Percentiles rank a stretch among this genome's conserved stretches.
phyloP scores from a whole-genome alignment of 2,113 vertebrate species.

The Emydura subglobosa region DNA sequence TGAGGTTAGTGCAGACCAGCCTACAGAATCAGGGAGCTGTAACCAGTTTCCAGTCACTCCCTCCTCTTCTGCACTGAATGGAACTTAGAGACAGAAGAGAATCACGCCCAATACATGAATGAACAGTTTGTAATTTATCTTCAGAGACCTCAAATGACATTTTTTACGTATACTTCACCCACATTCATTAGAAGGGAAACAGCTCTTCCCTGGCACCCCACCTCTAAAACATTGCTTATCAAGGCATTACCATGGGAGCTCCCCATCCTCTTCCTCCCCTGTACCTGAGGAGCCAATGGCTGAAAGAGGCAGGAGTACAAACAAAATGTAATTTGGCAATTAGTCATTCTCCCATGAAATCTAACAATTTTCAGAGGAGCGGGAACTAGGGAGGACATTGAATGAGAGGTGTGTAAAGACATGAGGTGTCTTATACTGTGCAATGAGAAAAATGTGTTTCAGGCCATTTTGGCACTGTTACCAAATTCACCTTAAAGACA shows the following conservation, averaged over 20 bases:
- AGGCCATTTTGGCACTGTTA: background rate
- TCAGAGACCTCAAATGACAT: background rate
- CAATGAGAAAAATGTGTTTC: background rate
- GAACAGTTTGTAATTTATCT: slow-evolving; percentile 11
- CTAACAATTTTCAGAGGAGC: slow-evolving; percentile 23
- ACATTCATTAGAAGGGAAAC: slow-evolving; percentile 69
- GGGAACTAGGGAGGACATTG: slow-evolving; percentile 49
- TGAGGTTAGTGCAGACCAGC: background rate
- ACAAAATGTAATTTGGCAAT: slow-evolving; percentile 73
- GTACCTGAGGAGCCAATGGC: slow-evolving; percentile 71
- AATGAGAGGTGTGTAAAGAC: slow-evolving; percentile 48
- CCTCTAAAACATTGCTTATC: slow-evolving; percentile 73
- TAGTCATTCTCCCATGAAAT: slow-evolving; percentile 56
- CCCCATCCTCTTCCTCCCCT: slow-evolving; percentile 71
- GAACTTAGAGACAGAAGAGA: background rate
- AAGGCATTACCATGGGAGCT: slow-evolving; percentile 52
- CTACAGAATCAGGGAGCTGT: background rate
- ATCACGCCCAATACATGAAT: background rate
- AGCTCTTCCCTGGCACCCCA: slow-evolving; percentile 63
- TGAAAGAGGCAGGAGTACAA: slow-evolving; percentile 64
- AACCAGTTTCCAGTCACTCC: background rate
- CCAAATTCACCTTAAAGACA: background rate
- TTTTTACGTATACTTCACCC: slow-evolving; percentile 44
- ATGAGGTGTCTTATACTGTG: slow-evolving; percentile 9
- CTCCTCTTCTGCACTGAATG: background rate